Percentiles rank a stretch among this genome's conserved stretches.
These are phyloP conservation scores for Heliconius charithonia DNA, from an alignment of 2,888 invertebrate genomes.

Conservation along the genomic window DNA sequence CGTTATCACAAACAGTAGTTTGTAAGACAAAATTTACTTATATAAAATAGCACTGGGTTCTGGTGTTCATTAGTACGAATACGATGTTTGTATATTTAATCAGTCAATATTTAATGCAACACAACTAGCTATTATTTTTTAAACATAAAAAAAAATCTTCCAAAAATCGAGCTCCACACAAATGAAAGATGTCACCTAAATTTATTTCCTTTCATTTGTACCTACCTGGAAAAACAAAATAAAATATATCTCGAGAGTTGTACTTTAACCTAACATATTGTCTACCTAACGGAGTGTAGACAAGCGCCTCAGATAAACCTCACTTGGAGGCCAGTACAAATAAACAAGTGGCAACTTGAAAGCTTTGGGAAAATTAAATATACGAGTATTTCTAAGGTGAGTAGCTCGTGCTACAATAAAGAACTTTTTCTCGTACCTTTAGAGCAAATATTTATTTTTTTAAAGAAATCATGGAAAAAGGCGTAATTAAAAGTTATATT, in stretches of 20 bases:
- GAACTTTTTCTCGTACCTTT: not conserved
- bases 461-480: not conserved
- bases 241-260: slow-evolving; percentile 8
- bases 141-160: not conserved
- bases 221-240: not conserved
- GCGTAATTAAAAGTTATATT: not conserved
- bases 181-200: not conserved
- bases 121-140: too few relatives aligned
- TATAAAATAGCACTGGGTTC: too few relatives aligned
- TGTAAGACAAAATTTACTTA: too few relatives aligned
- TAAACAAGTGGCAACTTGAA: slow-evolving; percentile 21
- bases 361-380: slow-evolving; percentile 25
- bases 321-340: slow-evolving; percentile 10
- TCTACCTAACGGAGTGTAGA: slow-evolving; percentile 20
- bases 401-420: not conserved
- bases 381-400: not conserved
- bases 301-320: slow-evolving; percentile 20
- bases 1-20: too few relatives aligned
- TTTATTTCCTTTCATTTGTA: not conserved
- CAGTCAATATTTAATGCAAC: too few relatives aligned
- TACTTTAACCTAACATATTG: slow-evolving; percentile 26
- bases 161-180: not conserved
- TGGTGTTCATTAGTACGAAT: too few relatives aligned
- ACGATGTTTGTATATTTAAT: too few relatives aligned
- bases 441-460: not conserved